phyloP scores from a whole-genome alignment of 1,140 invertebrate genomes.

The Acromyrmex charruanus region DNA sequence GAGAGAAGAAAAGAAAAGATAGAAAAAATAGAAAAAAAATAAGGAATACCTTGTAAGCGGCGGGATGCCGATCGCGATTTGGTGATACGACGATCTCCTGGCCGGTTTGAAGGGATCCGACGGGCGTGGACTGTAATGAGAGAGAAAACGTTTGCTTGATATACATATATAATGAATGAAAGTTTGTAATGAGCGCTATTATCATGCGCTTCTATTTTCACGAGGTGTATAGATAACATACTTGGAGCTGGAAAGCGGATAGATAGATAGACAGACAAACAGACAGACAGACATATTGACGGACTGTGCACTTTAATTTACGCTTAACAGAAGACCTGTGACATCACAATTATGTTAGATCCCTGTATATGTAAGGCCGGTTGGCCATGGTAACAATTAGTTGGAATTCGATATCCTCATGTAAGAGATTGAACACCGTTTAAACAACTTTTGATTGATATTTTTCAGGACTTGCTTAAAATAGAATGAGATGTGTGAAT shows the following conservation, averaged over 20 bases:
- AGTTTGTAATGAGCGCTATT: not conserved
- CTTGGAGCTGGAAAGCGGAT: constrained; percentile 53
- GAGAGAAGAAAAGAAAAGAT: constrained; percentile 8
- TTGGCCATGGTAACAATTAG: not conserved
- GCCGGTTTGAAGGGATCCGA: constrained; percentile 95
- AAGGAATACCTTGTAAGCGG: constrained; percentile 92
- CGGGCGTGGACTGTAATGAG: constrained; percentile 94
- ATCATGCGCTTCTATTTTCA: constrained; percentile 6
- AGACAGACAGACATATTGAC: constrained; percentile 33
- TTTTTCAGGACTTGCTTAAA: too few species aligned
- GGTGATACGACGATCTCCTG: constrained; percentile 96
- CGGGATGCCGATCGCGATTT: constrained; percentile 93
- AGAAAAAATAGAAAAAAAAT: not conserved
- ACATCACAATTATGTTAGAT: constrained; percentile 46
- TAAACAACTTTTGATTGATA: too few species aligned
- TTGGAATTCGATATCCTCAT: too few species aligned
- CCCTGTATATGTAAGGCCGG: not conserved
- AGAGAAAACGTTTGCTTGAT: constrained; percentile 69
- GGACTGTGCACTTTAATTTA: constrained; percentile 52
- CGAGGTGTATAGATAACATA: constrained; percentile 60
- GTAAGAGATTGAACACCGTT: too few species aligned
- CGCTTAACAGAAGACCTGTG: constrained; percentile 31
- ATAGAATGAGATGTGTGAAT: too few species aligned
- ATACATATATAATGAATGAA: constrained; percentile 38
- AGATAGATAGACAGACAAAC: not conserved